Base-by-base conservation (phyloP, 2,113 vertebrate species). In the Elanoides forficatus region DNA sequence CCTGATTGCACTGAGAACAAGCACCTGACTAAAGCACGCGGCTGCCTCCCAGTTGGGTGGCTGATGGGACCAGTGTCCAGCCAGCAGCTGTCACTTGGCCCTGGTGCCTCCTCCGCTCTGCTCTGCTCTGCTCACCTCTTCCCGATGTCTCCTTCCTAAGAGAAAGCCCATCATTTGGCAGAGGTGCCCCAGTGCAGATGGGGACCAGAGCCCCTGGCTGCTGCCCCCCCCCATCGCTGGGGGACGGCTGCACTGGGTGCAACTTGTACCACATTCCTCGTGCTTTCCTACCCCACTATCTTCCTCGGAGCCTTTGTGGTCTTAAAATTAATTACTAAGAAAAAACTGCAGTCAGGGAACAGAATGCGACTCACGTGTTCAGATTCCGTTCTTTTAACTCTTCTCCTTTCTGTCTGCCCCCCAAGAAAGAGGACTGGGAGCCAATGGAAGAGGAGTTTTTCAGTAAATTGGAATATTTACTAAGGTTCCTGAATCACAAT, bases 401-500 rank as follows among this genome's bases (percentile, higher is more conserved):
- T 43, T 84, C 20, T 90, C 27, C 15, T 87, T 85, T 90, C 79
- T 84, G 21, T 78, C 48, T 89, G 19, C 14, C n/a, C 25, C 65
- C 59, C 45, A 48, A 94, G 66, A 19, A 76, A 43, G 8, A 42
- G 9, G n/a, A 26, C 2, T 60, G 36, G 92, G 15, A 88, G 2
- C 36, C 43, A 42, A 3, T 2, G 13, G 16, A 90, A 75, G 17
- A 53, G 0, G 2, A 60, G 7, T 93, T 94, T 48, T 95, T 70
- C 7, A 4, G 3, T 1, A 82, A 76, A 34, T 62, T 97, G 84
- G 40, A 90, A 4, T 2, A 66, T 58, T 91, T 96, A 2, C 43
- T 97, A 23, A 82, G 8, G 74, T 91, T 82, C 58, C 74, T 97
- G 78, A 88, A 81, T 25, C 81, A 95, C 9, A 7, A 95, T 2